Evolutionary conservation across 2,797 vertebrate species (phyloP), one percentile per base, ranked within the genome.

Genomic region (Labeo calbasu): DNA sequence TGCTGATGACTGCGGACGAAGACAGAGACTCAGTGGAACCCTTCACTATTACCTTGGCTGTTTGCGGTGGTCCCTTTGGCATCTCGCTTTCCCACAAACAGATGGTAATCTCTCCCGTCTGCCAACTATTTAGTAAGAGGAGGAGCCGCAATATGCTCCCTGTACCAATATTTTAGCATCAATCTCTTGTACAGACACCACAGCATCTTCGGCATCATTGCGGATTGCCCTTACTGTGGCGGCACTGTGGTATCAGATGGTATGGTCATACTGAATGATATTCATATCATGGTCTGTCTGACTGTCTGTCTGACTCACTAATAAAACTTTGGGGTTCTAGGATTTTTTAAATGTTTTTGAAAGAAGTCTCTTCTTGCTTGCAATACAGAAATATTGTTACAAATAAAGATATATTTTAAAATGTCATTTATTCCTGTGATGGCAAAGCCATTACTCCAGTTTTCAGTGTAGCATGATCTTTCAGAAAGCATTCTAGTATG

Each of bases 21-120:
- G 91, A 92, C 92, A 91, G 91, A 92, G 91, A 92, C 92, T 89
- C 86, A 91, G 90, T 92, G 92, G 92, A 94, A 93, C 89, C 92
- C 92, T 93, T 94, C 91, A 90, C 89, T 86, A 92, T 93, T 93
- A 93, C 93, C 93, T 94, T 93, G 92, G 91, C 89, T 93, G 89
- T 91, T 92, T 93, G 93, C 83, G 92, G 92, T 93, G 73, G 68
- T 89, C 84, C 69, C 88, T 88, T 89, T 91, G 90, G 92, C 91
- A 91, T 93, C 91, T 91, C 88, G 89, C 86, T 91, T 89, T 91
- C 83, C 90, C 91, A 89, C 91, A 92, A 90, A 91, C 91, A 93
- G 93, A 95, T 93, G 93, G 92, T 92, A 92, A 90, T 87, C 53
- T 86, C 75, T 17, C 66, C 48, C 70, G 86, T 66, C 88, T 91